Percentiles rank a stretch among this genome's conserved stretches.
These are phyloP conservation scores for Trimorus sp. DNA, from an alignment of 2,888 invertebrate genomes.

Conservation along the genomic window DNA sequence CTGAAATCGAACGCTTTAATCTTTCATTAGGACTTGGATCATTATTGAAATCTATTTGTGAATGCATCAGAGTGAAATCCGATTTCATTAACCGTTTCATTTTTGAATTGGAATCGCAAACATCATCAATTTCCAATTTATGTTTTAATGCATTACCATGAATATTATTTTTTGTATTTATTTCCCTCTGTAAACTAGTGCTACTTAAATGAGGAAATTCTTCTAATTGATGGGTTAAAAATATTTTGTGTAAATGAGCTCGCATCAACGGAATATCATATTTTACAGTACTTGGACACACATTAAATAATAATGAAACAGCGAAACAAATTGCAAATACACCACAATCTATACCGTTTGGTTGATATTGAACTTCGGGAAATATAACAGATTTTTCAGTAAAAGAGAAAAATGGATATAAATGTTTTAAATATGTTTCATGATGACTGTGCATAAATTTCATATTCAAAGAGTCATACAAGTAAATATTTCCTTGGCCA, in stretches of 20 bases:
- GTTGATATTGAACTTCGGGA: constrained; percentile 5
- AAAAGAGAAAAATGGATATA: constrained; percentile 14
- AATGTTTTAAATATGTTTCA: constrained; percentile 4
- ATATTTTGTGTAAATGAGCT: not conserved
- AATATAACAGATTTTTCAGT: not conserved
- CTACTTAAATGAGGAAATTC: not conserved
- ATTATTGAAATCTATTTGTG: no score
- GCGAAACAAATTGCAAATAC: constrained; percentile 12
- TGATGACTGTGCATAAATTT: not conserved
- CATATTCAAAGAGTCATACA: constrained; percentile 13
- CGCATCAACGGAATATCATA: constrained; percentile 1
- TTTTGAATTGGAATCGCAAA: no score
- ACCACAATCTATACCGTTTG: constrained; percentile 8
- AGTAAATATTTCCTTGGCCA: constrained; percentile 3
- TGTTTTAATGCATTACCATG: no score
- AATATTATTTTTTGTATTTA: no score
- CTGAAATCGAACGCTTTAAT: no score
- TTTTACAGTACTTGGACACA: not conserved
- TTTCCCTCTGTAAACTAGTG: not conserved
- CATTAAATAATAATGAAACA: constrained; percentile 6
- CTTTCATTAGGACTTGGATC: no score
- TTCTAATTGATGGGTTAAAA: not conserved
- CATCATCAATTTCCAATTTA: no score
- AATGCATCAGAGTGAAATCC: no score
- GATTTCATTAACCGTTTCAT: no score